Base-by-base conservation (phyloP, 1,140 invertebrate species). In the Triops longicaudatus region DNA sequence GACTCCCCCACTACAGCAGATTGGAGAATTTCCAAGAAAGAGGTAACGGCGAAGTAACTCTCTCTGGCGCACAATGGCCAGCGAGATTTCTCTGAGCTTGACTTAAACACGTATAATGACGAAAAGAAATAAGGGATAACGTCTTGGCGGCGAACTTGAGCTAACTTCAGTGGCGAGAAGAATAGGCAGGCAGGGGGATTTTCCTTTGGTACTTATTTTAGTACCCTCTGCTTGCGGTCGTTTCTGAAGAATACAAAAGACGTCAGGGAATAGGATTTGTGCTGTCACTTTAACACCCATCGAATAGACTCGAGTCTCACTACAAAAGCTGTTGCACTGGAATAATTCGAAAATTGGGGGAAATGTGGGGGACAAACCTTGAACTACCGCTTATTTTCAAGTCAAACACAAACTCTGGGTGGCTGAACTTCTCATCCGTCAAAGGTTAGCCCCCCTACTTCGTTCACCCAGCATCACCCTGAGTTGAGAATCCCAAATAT, bases 361-460 rank as follows among this genome's bases (percentile, higher is more conserved):
- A 22, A 22, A 50, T 7, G 44, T 17, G 22, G 22, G 22, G 22
- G 50, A 22, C 50, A 63, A 3, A 17, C 22, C 50, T 17, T 17
- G 50, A 63, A 17, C 50, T n/a, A 63, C 50, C 50, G 50, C 50
- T 63, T 17, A 63, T 63, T 63, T 22, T 63, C n/a, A 63, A 63
- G 50, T 63, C 50, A 63, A 63, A 63, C 50, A 63, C 50, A 63
- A 63, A 22, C 50, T 63, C 22, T 63, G 50, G 50, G 50, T 63
- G 50, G 50, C 50, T 63, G 14, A 63, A 22, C 50, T 63, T 63
- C 50, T 11, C 14, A 63, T n/a, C 50, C 22, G 22, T n/a, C 50
- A n/a, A 63, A 63, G 17, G 31, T 63, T 63, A 6, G 50, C 50
- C 50, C 50, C n/a, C 50, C 50, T 22, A 63, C 50, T 63, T 63